Percentiles rank a stretch among this genome's conserved stretches.
phyloP scores from a whole-genome alignment of 2,888 invertebrate genomes.

The Prosapia bicincta region DNA sequence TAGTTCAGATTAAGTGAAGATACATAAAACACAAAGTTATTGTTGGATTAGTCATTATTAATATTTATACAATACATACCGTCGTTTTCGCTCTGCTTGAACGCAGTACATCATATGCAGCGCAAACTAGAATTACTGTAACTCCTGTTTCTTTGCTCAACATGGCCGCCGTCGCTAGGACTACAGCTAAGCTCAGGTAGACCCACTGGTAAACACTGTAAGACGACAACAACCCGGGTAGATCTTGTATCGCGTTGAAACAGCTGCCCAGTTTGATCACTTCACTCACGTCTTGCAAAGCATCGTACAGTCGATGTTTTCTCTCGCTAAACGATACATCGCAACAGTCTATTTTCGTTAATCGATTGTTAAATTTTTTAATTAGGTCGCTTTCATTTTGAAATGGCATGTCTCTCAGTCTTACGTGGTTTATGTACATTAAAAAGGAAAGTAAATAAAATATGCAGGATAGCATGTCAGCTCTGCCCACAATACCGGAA shows the following conservation, averaged over 20 bases:
- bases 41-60: no score
- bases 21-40: no score
- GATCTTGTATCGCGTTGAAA: not conserved
- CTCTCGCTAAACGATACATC: not conserved
- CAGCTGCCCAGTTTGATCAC: not conserved
- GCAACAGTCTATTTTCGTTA: not conserved
- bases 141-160: conserved; percentile 95
- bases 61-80: no score
- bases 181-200: conserved; percentile 35
- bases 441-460: conserved; percentile 86
- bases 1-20: no score
- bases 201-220: conserved; percentile 29
- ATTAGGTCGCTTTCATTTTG: not conserved
- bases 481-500: conserved; percentile 91
- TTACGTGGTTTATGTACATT: conserved; percentile 75
- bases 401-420: conserved; percentile 41
- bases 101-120: conserved; percentile 73
- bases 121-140: conserved; percentile 86
- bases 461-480: conserved; percentile 88
- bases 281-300: not conserved
- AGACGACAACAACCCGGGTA: conserved; percentile 4
- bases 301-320: not conserved
- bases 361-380: not conserved
- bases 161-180: conserved; percentile 72
- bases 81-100: conserved; percentile 12